Base-by-base conservation (phyloP, 2,797 vertebrate genomes). In the Apogon talboti region DNA sequence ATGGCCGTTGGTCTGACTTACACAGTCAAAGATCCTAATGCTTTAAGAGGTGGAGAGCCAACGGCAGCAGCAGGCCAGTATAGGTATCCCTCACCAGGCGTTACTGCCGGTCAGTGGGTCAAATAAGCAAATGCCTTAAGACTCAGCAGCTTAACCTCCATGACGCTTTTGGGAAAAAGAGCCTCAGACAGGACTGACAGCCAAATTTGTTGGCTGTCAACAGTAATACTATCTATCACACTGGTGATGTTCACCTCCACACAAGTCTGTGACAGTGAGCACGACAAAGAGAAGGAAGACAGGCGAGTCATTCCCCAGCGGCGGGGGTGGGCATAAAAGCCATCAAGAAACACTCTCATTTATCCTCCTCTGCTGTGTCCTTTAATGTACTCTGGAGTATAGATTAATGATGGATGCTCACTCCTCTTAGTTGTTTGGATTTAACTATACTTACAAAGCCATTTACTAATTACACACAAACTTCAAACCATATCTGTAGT, bases 91-190 rank as follows among this genome's bases (percentile, higher is more conserved):
- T 67, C 66, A 74, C 55, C 30, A 43, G 35, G 18, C 35, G 2
- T 57, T 24, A 13, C 15, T 3, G 46, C 60, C 14, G 57, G 33
- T 71, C 61, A 71, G 37, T 57, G 76, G 74, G 74, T 86, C 76
- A 62, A n/a, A 33, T 47, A 69, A 64, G 76, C 71, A 54, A 63
- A 74, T 46, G 40, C 51, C 42, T 40, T 0, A 28, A 28, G 60
- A 68, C 56, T 58, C 58, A 43, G 59, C 53, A 42, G 50, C 52
- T 70, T 66, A 41, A 82, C 72, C 59, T 64, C 47, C 0, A 37
- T 65, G 69, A 74, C 72, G 71, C 67, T 49, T 37, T 7, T 1
- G 28, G 18, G 51, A 53, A 63, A 55, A 54, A 15, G 24, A 1
- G 38, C 47, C 37, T 65, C 59, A 37, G 49, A 70, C 45, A 13